Base-by-base conservation (phyloP, 2,113 vertebrate genomes). In the Oncorhynchus mykiss region DNA sequence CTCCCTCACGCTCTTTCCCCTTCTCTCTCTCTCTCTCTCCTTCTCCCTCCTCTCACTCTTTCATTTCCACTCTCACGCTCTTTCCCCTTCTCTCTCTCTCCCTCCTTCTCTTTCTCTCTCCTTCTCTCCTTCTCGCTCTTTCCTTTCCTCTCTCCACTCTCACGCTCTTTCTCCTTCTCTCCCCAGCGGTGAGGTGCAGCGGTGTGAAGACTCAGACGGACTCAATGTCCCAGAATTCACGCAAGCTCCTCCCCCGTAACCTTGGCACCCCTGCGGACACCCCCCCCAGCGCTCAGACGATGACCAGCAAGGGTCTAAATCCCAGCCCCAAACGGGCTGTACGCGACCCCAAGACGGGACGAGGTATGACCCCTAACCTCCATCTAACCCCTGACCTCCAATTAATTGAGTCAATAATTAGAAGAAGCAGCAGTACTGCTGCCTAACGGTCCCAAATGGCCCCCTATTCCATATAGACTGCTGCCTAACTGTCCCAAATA, bases 281-380 rank as follows among this genome's bases (percentile, higher is more conserved):
- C 75, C 96, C 97, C 27, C 96, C 97, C 39, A 96, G 96, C 84
- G 92, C 94, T 4, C 78, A 95, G 84, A 88, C 94, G 72, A 91
- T 94, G 79, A 91, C 93, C 89, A 96, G 92, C 88, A 99, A 96
- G 89, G 95, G 93, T 82, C 90, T 96, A 78, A 95, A 94, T 84
- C 96, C 96, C 82, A 99, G 98, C 92, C 98, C 98, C 81, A 99
- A 99, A 91, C 96, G 97, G 86, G 96, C 98, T 0, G 93, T 95
- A 75, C 95, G 98, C 75, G 97, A 99, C 89, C 98, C 98, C 82
- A 99, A 99, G 90, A 99, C 98, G 34, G 98, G 98, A 77, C 96
- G 96, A 97, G 98, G 98, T 99, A 93, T 54, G 74, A 72, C 29
- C 31, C 13, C 2, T 25, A 1, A 31, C 67, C 14, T 16, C 2